Conservation (phyloP, 2,113 vertebrate genomes). For the Nannospalax galili region DNA sequence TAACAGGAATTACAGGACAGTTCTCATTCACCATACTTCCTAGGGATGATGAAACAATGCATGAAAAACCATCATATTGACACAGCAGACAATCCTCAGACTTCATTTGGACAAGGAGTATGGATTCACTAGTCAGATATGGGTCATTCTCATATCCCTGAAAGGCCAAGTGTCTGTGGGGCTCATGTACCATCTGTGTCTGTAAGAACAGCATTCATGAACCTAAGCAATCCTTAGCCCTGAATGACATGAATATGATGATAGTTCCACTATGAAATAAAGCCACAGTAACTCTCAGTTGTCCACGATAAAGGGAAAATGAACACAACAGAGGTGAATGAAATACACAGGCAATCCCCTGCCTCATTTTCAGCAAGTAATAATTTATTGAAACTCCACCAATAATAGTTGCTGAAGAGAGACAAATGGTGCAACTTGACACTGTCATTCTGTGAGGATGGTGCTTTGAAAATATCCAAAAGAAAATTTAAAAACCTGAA, state of each 20-base stretch:
- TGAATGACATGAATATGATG: conserved; percentile 40
- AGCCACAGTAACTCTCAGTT: conserved; percentile 68
- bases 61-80: conserved; percentile 53
- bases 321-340: conserved; percentile 35
- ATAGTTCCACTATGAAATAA: conserved; percentile 1
- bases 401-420: neutral
- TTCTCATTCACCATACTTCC: conserved; percentile 76
- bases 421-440: neutral
- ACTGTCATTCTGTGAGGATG: neutral
- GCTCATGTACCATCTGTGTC: conserved; percentile 22
- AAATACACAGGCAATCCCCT: conserved; percentile 20
- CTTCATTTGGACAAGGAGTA: conserved; percentile 64
- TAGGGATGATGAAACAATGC: conserved; percentile 78
- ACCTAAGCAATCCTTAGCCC: conserved; percentile 38
- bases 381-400: neutral
- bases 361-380: neutral
- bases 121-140: conserved; percentile 30
- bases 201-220: conserved; percentile 19
- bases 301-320: conserved; percentile 48
- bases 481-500: neutral
- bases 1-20: conserved; percentile 82
- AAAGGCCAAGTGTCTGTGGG: conserved; percentile 33
- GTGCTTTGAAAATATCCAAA: neutral
- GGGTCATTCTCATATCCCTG: conserved; percentile 43
- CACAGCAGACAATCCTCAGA: conserved; percentile 47